Evolutionary conservation across 2,888 invertebrate species (phyloP), one percentile per base, ranked within the genome.

Genomic region (Scelioninae gen. 1): DNA sequence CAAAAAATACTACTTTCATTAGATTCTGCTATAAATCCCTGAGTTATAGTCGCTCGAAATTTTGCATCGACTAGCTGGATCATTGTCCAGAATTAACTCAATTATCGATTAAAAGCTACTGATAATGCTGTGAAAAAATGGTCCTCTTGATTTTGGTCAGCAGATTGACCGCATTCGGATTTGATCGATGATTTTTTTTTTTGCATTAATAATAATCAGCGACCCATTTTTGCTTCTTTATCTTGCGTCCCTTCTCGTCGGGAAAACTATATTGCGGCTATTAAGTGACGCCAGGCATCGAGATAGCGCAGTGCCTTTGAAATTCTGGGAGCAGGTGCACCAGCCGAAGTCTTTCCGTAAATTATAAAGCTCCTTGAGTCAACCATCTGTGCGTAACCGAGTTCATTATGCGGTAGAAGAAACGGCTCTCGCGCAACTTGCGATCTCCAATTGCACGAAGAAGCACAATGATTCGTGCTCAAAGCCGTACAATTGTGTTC

Each of bases 301-400:
- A 69, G 55, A 68, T 55, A 45, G 32, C 51, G 32, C 66, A 11
- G 34, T 8, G 71, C 43, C 66, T 74, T 72, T 66, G 62, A 79
- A 15, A 71, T 49, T 34, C 56, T 47, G 72, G 55, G 66, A 65
- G 66, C 80, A 80, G 80, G 80, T 80, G 80, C 71, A 31, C 29
- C 45, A 38, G 32, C n/a, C 65, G 43, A 66, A 80, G 68, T 55
- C 68, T 80, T 62, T 53, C 66, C 68, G 66, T 68, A 80, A 80
- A 80, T 80, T 80, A 80, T 68, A 80, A 80, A 74, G 74, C 80
- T 79, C 45, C 60, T 47, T 13, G 68, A 60, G 55, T 74, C 32
- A 53, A 63, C 74, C 75, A 81, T 81, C 80, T 81, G 80, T 75
- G 74, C 69, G 75, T 81, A 62, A 81, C 34, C 40, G 43, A 51